Evolutionary conservation across 2,888 invertebrate genomes (phyloP).

Genomic region (Lasioglossum leucozonium): DNA sequence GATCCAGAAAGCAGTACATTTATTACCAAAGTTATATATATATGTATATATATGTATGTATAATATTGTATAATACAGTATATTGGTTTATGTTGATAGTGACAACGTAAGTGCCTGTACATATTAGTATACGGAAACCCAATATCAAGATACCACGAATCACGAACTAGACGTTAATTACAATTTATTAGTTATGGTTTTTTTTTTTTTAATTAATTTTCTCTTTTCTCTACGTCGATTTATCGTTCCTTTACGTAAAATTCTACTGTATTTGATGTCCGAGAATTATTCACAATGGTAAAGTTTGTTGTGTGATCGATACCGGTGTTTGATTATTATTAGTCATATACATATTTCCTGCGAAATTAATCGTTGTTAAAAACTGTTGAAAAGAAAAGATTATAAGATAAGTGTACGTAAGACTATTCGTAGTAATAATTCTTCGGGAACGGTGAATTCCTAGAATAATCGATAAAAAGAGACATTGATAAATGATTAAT

Average conservation of each 20-base stretch:
- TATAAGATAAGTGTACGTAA: neutral
- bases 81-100: constrained; percentile 37
- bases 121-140: constrained; percentile 49
- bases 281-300: constrained; percentile 11
- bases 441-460: constrained; percentile 6
- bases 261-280: neutral
- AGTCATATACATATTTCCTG: constrained; percentile 5
- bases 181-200: constrained; percentile 29
- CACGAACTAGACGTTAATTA: constrained; percentile 48
- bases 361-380: neutral
- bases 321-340: neutral
- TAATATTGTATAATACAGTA: constrained; percentile 61
- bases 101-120: constrained; percentile 52
- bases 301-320: constrained; percentile 4
- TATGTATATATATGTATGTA: constrained; percentile 6
- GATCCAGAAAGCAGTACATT: constrained; percentile 68
- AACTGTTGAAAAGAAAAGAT: neutral
- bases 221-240: constrained; percentile 4
- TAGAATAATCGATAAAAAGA: constrained; percentile 32
- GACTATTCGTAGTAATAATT: constrained; percentile 1
- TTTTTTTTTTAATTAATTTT: constrained; percentile 36
- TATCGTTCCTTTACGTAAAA: constrained; percentile 1
- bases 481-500: constrained; percentile 36
- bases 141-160: constrained; percentile 33
- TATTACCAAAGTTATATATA: constrained; percentile 58